A percentile compares a stretch with the other conserved stretches of the same genome.
Evolutionary conservation across 2,888 invertebrate species (phyloP).

Genomic region (Pharmacophagus antenor): DNA sequence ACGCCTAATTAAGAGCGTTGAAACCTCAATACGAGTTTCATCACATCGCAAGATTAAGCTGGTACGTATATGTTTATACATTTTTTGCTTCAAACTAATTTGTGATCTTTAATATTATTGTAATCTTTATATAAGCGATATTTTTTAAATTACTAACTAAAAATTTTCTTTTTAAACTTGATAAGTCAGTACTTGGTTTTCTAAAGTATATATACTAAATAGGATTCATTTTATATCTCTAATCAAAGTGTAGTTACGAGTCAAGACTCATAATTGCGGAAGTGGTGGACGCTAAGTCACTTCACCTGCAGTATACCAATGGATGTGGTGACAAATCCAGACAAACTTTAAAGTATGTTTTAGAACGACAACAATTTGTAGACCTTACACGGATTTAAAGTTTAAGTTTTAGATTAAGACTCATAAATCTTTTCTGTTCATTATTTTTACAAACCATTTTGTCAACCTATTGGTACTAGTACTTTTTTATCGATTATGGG

Average conservation of each 20-base stretch:
- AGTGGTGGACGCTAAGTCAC: too few species aligned
- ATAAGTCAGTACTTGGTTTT: too few species aligned
- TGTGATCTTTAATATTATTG: too few species aligned
- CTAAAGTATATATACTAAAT: too few species aligned
- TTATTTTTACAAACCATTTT: too few species aligned
- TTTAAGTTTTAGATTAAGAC: not conserved
- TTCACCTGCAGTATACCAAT: not conserved
- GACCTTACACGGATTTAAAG: not conserved
- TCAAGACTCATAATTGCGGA: too few species aligned
- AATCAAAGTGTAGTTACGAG: too few species aligned
- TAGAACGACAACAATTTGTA: not conserved
- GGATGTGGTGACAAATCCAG: not conserved
- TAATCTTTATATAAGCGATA: not conserved
- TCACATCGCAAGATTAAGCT: not conserved
- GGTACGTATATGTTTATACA: not conserved
- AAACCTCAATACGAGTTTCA: constrained; percentile 13
- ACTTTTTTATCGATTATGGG: too few species aligned
- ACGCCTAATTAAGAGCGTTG: constrained; percentile 12
- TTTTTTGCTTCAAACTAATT: not conserved
- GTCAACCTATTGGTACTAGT: not conserved
- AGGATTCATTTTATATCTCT: too few species aligned
- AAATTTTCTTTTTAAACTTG: too few species aligned
- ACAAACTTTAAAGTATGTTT: not conserved
- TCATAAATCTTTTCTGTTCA: not conserved
- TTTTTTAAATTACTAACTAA: not conserved